Evolutionary conservation across 2,113 vertebrate genomes (phyloP), one percentile per base, ranked within the genome.

Genomic region (Passer domesticus): DNA sequence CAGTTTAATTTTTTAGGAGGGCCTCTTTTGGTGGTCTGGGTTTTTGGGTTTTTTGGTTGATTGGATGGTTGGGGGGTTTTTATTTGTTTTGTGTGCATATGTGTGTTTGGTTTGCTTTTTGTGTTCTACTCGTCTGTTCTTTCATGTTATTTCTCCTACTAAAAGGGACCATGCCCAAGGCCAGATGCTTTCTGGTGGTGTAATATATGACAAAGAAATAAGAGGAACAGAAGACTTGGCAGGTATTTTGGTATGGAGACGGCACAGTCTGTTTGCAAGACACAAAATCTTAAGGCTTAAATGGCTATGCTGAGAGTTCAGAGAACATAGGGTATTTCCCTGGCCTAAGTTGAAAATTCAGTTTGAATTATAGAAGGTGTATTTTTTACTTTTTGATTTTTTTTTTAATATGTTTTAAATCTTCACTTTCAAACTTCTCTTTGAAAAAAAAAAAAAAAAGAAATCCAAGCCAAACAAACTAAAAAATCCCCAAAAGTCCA

Each of bases 111-210:
- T 94, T 87, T 68, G 41, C 21, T 56, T 94, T 82, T 52, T 83
- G 22, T 69, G 3, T 77, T 93, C 41, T 85, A 5, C 2, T 37
- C 20, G 10, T 67, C 66, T 68, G 47, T 75, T 55, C 53, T 55
- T 56, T 56, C 88, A 83, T 78, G 39, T 44, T 90, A 50, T 56
- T 91, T 67, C 37, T 93, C n/a, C 49, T 96, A 13, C 70, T 93
- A 19, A 86, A 49, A 72, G 55, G 35, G 76, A 41, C 21, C 15
- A 35, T 35, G 21, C 43, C 58, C 41, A 43, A 89, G 63, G 35
- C 35, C 53, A 89, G 56, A 24, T 70, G 18, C 33, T 59, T 89
- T 79, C 25, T 82, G 24, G 13, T 79, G 16, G 10, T 83, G 52
- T 74, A 87, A 80, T 76, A 83, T 75, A 56, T 39, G 69, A 89